Evolutionary conservation across 1,140 invertebrate genomes (phyloP).

Genomic region (Heliothis subflexa): DNA sequence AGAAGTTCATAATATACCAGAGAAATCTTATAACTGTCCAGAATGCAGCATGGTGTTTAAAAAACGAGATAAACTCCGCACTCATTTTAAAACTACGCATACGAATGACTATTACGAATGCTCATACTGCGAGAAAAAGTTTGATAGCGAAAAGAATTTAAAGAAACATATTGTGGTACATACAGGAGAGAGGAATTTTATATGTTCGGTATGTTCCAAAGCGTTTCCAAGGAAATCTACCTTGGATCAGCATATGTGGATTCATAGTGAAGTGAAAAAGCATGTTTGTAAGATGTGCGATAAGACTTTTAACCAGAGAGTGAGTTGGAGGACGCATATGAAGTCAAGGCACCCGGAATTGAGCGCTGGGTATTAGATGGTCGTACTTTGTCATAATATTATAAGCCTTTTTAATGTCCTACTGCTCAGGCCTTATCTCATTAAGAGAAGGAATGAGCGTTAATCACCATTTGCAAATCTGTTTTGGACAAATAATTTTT

Average conservation of each 20-base stretch:
- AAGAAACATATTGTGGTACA: constrained; percentile 77
- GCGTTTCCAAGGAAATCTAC: constrained; percentile 55
- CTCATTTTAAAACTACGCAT: constrained; percentile 58
- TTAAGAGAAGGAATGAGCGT: too few species aligned
- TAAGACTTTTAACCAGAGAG: constrained; percentile 85
- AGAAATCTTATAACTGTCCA: constrained; percentile 50
- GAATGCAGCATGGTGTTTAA: constrained; percentile 54
- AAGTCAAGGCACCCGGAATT: constrained; percentile 53
- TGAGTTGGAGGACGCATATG: constrained; percentile 62
- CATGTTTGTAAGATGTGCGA: constrained; percentile 87
- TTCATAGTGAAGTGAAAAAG: constrained; percentile 87
- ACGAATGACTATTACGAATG: constrained; percentile 55
- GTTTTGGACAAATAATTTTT: too few species aligned
- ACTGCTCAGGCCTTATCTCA: too few species aligned
- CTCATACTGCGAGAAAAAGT: constrained; percentile 53
- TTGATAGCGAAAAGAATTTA: constrained; percentile 53
- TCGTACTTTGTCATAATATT: neutral
- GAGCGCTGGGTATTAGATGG: neutral
- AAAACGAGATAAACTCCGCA: constrained; percentile 36
- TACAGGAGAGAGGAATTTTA: constrained; percentile 81
- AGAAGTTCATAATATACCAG: constrained; percentile 46
- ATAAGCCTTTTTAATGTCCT: too few species aligned
- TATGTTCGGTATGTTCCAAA: constrained; percentile 80
- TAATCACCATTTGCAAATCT: too few species aligned
- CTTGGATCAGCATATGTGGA: constrained; percentile 71